Percentiles rank a stretch among this genome's conserved stretches.
Evolutionary conservation across 2,113 vertebrate genomes (phyloP).

Genomic region (Spheniscus mendiculus): DNA sequence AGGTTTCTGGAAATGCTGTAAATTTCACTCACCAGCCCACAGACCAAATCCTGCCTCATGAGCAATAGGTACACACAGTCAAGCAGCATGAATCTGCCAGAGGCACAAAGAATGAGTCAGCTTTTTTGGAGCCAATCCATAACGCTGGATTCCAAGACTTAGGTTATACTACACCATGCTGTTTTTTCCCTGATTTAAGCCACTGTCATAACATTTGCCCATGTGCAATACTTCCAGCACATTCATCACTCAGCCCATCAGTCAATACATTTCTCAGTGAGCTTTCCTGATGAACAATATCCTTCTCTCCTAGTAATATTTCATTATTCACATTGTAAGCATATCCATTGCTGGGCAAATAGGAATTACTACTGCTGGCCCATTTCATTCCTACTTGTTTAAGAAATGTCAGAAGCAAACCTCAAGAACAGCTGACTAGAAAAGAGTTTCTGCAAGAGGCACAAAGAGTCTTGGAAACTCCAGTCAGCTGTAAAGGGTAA

Average conservation of each 20-base stretch:
- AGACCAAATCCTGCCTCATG: background rate
- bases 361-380: background rate
- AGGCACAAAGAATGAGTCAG: conserved; percentile 30
- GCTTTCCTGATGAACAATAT: background rate
- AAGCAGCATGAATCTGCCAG: conserved; percentile 22
- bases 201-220: background rate
- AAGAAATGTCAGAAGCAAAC: background rate
- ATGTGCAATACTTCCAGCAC: background rate
- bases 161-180: background rate
- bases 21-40: conserved; percentile 9
- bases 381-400: background rate
- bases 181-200: background rate
- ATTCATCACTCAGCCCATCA: background rate
- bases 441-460: background rate
- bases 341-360: background rate
- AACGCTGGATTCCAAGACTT: background rate
- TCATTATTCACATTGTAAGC: background rate
- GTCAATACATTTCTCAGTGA: background rate
- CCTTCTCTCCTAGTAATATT: background rate
- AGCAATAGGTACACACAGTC: background rate
- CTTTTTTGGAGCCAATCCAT: background rate
- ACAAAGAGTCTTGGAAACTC: background rate
- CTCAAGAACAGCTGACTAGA: background rate
- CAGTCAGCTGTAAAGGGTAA: background rate
- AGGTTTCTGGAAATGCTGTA: conserved; percentile 8